Evolutionary conservation across 2,113 vertebrate genomes (phyloP).

Genomic region (Platichthys flesus): DNA sequence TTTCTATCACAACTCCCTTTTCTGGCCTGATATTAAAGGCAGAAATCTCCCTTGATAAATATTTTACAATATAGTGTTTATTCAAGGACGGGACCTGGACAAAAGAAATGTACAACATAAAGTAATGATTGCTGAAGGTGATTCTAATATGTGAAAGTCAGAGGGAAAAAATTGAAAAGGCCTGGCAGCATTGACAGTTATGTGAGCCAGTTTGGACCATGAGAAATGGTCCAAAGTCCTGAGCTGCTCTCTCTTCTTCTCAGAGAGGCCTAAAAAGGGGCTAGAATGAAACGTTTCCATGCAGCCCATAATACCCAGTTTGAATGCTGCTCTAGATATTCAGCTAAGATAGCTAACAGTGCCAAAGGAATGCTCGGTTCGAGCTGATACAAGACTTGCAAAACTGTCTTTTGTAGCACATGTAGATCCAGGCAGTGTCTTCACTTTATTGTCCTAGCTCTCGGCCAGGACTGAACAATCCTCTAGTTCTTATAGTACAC

Average conservation of each 20-base stretch:
- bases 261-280: conserved; percentile 3
- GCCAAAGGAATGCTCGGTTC: conserved; percentile 29
- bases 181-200: background rate
- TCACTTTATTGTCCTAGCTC: background rate
- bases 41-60: conserved; percentile 39
- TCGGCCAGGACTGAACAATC: no score
- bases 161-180: background rate
- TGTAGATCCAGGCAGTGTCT: background rate
- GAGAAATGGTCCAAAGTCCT: conserved; percentile 27
- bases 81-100: conserved; percentile 62
- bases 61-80: conserved; percentile 35
- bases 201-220: background rate
- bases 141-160: conserved; percentile 34
- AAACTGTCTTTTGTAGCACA: background rate
- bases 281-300: background rate
- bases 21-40: conserved; percentile 50
- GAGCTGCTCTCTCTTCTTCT: conserved; percentile 20
- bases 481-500: no score
- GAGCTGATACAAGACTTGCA: conserved; percentile 23
- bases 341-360: conserved; percentile 21
- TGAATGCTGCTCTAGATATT: conserved; percentile 21
- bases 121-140: conserved; percentile 20
- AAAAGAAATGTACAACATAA: conserved; percentile 5
- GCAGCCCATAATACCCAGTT: background rate
- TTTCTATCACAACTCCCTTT: conserved; percentile 13